Percentiles rank a stretch among this genome's conserved stretches.
Evolutionary conservation across 92 coral and sea anemone genomes (phyloP).

Genomic region (Heteractis magnifica): DNA sequence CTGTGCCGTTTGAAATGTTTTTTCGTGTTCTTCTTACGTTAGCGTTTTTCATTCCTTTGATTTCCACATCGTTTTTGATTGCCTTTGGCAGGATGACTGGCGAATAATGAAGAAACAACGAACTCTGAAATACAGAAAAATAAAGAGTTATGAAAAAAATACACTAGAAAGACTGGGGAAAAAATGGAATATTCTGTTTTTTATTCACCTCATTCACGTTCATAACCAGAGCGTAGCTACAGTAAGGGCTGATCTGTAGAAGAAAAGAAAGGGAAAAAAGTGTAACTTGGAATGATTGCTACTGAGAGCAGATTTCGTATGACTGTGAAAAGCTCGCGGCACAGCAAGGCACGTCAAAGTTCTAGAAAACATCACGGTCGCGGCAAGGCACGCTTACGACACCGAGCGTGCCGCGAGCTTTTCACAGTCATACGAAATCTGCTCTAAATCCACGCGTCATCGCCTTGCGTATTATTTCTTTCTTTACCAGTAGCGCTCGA

Average conservation of each 20-base stretch:
- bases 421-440: too few relatives aligned
- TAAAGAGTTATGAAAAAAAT: neutral
- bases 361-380: too few relatives aligned
- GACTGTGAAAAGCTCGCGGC: too few relatives aligned
- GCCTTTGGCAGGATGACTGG: conserved; percentile 82
- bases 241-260: conserved; percentile 26
- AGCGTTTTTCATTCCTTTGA: conserved; percentile 86
- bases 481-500: neutral
- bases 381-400: too few relatives aligned
- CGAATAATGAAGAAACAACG: conserved; percentile 50
- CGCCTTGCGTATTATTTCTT: too few relatives aligned
- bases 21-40: conserved; percentile 53
- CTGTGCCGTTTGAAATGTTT: neutral
- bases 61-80: conserved; percentile 75
- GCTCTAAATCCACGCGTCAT: too few relatives aligned
- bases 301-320: too few relatives aligned
- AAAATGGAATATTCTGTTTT: neutral
- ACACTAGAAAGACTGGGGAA: neutral
- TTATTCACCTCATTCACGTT: conserved; percentile 21
- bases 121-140: conserved; percentile 32
- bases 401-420: too few relatives aligned
- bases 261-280: neutral
- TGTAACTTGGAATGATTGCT: neutral
- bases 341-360: too few relatives aligned
- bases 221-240: conserved; percentile 39